phyloP scores from a whole-genome alignment of 2,797 vertebrate genomes.

The Atherinosoma microstoma region DNA sequence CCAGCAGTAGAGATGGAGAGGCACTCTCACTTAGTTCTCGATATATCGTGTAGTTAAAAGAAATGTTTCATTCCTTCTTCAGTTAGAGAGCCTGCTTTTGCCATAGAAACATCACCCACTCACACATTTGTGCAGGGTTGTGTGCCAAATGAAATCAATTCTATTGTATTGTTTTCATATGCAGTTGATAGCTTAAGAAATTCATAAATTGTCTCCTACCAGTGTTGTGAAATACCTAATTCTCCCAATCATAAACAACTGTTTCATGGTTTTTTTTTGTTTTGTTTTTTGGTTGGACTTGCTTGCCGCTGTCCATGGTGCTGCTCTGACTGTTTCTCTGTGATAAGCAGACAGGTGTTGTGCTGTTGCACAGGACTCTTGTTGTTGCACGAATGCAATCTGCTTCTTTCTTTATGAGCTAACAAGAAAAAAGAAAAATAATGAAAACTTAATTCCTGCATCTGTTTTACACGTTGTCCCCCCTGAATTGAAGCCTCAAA shows the following conservation, averaged over 20 bases:
- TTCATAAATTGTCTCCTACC: neutral
- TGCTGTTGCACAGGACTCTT: conserved; percentile 34
- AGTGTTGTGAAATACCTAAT: conserved; percentile 9
- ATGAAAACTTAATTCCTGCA: conserved; percentile 34
- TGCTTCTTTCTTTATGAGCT: conserved; percentile 25
- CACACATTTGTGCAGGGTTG: conserved; percentile 70
- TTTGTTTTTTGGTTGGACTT: neutral
- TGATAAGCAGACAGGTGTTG: conserved; percentile 35
- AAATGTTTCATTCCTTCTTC: conserved; percentile 38
- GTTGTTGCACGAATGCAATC: conserved; percentile 34
- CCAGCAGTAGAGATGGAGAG: neutral
- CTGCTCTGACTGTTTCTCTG: conserved; percentile 49
- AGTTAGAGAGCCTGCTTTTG: conserved; percentile 64
- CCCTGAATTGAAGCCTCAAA: conserved; percentile 30
- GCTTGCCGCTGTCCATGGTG: conserved; percentile 63
- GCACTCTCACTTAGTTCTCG: conserved; percentile 26
- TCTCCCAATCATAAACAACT: neutral
- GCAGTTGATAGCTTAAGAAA: neutral
- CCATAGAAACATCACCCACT: conserved; percentile 80
- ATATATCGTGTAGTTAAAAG: conserved; percentile 26
- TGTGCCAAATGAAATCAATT: conserved; percentile 47
- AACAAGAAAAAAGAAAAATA: conserved; percentile 3
- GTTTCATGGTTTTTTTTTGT: neutral
- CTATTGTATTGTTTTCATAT: conserved; percentile 22
- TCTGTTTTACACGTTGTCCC: conserved; percentile 21